These are phyloP conservation scores for Euglossa dilemma DNA, from an alignment of 1,140 invertebrate species.

Conservation along the genomic window DNA sequence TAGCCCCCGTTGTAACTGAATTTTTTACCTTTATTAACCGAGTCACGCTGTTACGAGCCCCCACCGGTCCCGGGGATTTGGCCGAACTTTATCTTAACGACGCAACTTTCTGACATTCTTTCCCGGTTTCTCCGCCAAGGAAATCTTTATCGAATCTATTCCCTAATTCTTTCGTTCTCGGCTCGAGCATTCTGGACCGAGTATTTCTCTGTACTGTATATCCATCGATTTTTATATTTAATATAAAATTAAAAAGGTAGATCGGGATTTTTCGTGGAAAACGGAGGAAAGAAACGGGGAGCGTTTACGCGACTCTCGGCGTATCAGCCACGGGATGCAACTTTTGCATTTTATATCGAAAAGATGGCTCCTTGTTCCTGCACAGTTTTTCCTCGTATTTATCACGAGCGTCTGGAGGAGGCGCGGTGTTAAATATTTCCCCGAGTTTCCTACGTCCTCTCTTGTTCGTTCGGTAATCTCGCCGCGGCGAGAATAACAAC, in stretches of 20 bases:
- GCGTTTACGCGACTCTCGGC: too few species aligned
- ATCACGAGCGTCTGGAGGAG: not conserved
- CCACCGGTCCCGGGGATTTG: not conserved
- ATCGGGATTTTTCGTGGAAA: too few species aligned
- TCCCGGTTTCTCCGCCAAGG: not conserved
- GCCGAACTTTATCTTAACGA: constrained; percentile 1
- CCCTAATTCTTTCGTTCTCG: not conserved
- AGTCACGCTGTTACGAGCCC: not conserved
- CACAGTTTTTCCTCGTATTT: not conserved
- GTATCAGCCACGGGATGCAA: too few species aligned
- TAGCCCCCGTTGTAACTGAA: not conserved
- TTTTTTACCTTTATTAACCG: not conserved
- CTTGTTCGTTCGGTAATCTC: not conserved
- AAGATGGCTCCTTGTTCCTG: too few species aligned
- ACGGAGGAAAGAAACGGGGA: too few species aligned
- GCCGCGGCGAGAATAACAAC: too few species aligned
- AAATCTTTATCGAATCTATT: not conserved
- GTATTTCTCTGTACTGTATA: too few species aligned
- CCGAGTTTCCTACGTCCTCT: not conserved
- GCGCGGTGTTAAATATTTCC: not conserved
- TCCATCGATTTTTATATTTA: not conserved
- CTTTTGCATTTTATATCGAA: not conserved
- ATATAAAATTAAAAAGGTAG: not conserved
- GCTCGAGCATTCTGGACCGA: too few species aligned
- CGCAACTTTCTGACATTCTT: not conserved